Conservation (phyloP, 2,797 vertebrate genomes). For the Discoglossus pictus region DNA sequence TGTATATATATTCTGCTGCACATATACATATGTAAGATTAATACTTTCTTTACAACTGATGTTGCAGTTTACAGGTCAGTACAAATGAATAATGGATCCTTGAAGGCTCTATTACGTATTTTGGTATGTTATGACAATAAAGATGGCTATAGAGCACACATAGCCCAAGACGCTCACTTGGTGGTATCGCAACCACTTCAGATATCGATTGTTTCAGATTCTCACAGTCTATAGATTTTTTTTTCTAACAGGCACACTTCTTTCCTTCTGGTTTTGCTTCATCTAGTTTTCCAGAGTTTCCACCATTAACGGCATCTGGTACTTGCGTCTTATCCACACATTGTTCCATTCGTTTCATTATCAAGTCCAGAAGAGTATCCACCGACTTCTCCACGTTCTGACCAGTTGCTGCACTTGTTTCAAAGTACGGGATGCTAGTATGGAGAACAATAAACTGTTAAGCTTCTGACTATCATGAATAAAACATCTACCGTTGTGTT, state of each 20-base stretch:
- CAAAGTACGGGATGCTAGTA: conserved; percentile 88
- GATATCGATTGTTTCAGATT: conserved; percentile 5
- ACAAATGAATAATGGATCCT: conserved; percentile 27
- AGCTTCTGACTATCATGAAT: no score
- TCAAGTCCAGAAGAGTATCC: conserved; percentile 88
- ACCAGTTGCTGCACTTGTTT: conserved; percentile 91
- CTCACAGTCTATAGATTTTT: conserved; percentile 13
- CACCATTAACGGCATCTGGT: conserved; percentile 74
- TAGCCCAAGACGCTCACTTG: conserved; percentile 14
- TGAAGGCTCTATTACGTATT: neutral
- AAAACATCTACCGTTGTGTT: no score
- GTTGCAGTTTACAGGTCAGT: conserved; percentile 10
- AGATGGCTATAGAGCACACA: conserved; percentile 1
- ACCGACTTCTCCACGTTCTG: conserved; percentile 87
- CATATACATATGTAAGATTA: conserved; percentile 32
- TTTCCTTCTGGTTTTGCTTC: conserved; percentile 70
- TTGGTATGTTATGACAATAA: conserved; percentile 20
- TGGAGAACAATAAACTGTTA: neutral
- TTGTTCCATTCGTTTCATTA: conserved; percentile 97
- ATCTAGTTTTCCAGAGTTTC: conserved; percentile 76
- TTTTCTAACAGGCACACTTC: conserved; percentile 86
- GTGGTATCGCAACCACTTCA: conserved; percentile 33
- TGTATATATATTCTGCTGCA: conserved; percentile 27
- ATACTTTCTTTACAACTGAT: conserved; percentile 28
- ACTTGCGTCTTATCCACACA: conserved; percentile 86